A percentile compares a stretch with the other conserved stretches of the same genome.
phyloP scores from a whole-genome alignment of 2,888 invertebrate genomes.

The Tenthredo amoena region DNA sequence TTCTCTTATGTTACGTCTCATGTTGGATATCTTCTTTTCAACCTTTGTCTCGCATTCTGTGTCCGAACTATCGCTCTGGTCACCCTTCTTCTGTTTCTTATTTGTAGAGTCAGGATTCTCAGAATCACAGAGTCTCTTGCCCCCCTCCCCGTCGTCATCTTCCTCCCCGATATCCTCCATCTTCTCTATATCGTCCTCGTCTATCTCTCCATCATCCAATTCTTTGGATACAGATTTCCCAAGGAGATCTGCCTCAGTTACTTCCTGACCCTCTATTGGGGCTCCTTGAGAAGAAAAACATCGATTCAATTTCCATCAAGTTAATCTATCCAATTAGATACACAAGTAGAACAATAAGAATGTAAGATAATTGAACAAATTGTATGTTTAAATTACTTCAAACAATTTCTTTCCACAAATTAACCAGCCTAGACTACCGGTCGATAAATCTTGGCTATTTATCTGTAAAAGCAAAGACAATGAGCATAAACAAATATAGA shows the following conservation, averaged over 20 bases:
- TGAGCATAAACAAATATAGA: not conserved
- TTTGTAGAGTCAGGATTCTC: slow-evolving; percentile 70
- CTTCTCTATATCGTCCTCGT: slow-evolving; percentile 71
- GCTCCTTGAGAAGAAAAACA: slow-evolving; percentile 66
- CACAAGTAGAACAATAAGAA: not conserved
- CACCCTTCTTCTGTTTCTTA: slow-evolving; percentile 75
- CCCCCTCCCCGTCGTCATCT: slow-evolving; percentile 72
- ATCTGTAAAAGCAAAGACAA: slow-evolving; percentile 34
- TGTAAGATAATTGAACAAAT: slow-evolving; percentile 6
- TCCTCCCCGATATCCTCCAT: slow-evolving; percentile 68
- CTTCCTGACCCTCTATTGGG: slow-evolving; percentile 76
- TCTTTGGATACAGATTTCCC: slow-evolving; percentile 71
- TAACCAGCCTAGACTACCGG: not conserved
- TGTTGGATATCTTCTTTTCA: slow-evolving; percentile 80
- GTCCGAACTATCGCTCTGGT: slow-evolving; percentile 74
- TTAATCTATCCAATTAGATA: not conserved
- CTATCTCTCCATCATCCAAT: slow-evolving; percentile 71
- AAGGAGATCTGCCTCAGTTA: slow-evolving; percentile 74
- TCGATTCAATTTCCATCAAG: not conserved
- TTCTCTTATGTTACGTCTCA: slow-evolving; percentile 93
- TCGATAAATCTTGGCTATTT: slow-evolving; percentile 4
- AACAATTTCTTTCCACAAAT: not conserved
- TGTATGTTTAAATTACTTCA: slow-evolving; percentile 11
- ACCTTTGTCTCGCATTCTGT: slow-evolving; percentile 72
- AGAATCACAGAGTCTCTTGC: slow-evolving; percentile 74